A percentile compares a stretch with the other conserved stretches of the same genome.
These are phyloP conservation scores for Dicranocentrus wangi DNA, from an alignment of 2,888 invertebrate species.

Conservation along the genomic window DNA sequence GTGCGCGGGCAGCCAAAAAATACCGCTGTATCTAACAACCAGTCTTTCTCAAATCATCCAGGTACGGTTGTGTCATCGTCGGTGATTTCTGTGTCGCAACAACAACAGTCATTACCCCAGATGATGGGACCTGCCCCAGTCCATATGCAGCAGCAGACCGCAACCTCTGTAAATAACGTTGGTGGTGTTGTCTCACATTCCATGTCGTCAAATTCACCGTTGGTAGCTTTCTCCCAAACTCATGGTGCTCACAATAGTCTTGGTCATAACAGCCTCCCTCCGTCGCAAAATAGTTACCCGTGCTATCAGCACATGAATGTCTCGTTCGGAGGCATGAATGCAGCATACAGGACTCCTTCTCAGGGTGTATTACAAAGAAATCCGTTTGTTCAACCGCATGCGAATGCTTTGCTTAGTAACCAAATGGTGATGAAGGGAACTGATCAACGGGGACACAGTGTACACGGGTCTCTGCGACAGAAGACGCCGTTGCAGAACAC, in stretches of 20 bases:
- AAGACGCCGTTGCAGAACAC: slow-evolving; percentile 64
- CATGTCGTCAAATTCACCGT: slow-evolving; percentile 56
- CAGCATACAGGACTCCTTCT: slow-evolving; percentile 49
- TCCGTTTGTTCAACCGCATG: slow-evolving; percentile 49
- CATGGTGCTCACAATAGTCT: slow-evolving; percentile 64
- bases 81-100: slow-evolving; percentile 61
- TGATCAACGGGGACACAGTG: slow-evolving; percentile 52
- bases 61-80: slow-evolving; percentile 32
- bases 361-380: slow-evolving; percentile 57
- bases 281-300: slow-evolving; percentile 54
- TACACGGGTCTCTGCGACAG: slow-evolving; percentile 50
- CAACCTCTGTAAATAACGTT: slow-evolving; percentile 51
- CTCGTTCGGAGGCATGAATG: slow-evolving; percentile 55
- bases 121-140: slow-evolving; percentile 61
- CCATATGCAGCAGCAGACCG: slow-evolving; percentile 50
- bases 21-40: not conserved
- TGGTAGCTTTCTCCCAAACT: slow-evolving; percentile 48
- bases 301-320: slow-evolving; percentile 56
- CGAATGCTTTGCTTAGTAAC: slow-evolving; percentile 39
- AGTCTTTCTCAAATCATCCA: slow-evolving; percentile 62
- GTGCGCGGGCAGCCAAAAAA: slow-evolving; percentile 45
- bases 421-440: slow-evolving; percentile 63
- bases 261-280: slow-evolving; percentile 42
- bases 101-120: slow-evolving; percentile 42
- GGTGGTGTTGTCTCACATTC: slow-evolving; percentile 61